phyloP scores from a whole-genome alignment of 2,888 invertebrate species.

The Octodonta nipae region DNA sequence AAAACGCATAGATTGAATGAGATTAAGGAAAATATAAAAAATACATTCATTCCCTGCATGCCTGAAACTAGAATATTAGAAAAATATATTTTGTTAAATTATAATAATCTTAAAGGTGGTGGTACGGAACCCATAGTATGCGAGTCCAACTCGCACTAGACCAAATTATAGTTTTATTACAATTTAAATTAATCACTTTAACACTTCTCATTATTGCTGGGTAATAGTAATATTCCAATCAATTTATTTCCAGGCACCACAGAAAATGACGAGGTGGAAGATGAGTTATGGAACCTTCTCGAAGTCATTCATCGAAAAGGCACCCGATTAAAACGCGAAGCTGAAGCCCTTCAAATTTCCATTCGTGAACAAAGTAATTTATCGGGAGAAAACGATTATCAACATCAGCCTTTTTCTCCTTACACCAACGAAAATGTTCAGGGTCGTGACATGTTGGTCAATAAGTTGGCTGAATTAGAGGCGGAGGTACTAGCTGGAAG shows the following conservation, averaged over 20 bases:
- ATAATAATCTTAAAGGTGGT: too few relatives aligned
- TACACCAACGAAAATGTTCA: conserved; percentile 44
- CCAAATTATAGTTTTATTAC: too few relatives aligned
- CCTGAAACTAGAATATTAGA: too few relatives aligned
- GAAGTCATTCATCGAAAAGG: conserved; percentile 77
- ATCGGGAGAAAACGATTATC: conserved; percentile 23
- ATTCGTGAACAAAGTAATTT: conserved; percentile 38
- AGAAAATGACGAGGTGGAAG: conserved; percentile 14
- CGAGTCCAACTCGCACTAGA: too few relatives aligned
- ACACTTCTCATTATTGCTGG: too few relatives aligned
- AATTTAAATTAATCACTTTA: too few relatives aligned
- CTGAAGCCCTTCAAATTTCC: conserved; percentile 42
- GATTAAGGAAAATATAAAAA: too few relatives aligned
- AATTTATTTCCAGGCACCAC: conserved; percentile 11
- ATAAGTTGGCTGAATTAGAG: conserved; percentile 58
- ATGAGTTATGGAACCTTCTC: conserved; percentile 73
- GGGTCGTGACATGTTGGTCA: conserved; percentile 63
- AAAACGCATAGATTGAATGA: too few relatives aligned
- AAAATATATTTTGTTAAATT: too few relatives aligned
- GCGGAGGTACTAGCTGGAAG: conserved; percentile 55
- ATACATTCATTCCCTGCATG: too few relatives aligned
- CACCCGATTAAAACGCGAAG: conserved; percentile 44
- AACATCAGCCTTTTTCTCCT: conserved; percentile 29
- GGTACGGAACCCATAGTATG: too few relatives aligned
- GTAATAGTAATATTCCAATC: too few relatives aligned